Evolutionary conservation across 2,888 invertebrate genomes (phyloP), one percentile per base, ranked within the genome.

Genomic region (Gastrophysa polygoni): DNA sequence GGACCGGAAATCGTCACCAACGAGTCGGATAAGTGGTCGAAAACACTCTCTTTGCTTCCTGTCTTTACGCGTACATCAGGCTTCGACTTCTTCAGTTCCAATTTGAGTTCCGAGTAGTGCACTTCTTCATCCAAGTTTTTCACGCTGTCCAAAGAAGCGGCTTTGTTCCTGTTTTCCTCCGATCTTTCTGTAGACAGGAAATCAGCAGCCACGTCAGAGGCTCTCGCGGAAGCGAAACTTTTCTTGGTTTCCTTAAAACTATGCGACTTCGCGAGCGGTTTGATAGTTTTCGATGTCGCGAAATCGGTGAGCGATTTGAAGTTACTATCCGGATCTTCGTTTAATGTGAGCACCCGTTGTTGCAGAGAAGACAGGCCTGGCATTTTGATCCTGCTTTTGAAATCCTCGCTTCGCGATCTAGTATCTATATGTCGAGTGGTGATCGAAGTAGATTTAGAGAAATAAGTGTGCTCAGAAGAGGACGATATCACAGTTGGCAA

Each of bases 211-310:
- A 55, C 34, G 14, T 57, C 21, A 17, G 56, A 29, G 2, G 21
- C 48, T 44, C 68, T 63, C 48, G 29, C 63, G 0, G 56, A 28
- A 17, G 63, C 62, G 47, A 61, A 49, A 29, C 52, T 17, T 16
- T 63, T 32, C 52, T 32, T 32, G 29, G 29, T 32, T 32, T 32
- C 29, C 85, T 73, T 86, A 80, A 91, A 91, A 74, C 91, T 91
- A 67, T 89, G 89, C 1, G 90, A 89, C 77, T 91, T 91, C 54
- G 88, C 86, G 20, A 91, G 85, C 18, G 87, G 85, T 78, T 86
- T 87, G 24, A 80, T 75, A 16, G 34, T 50, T 70, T 74, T 72
- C 8, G 66, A 67, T 11, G 49, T 52, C n/a, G 73, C 56, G 73
- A 74, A 57, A 60, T 81, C 79, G 20, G 78, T 80, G 28, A 82